Evolutionary conservation across 2,888 invertebrate genomes (phyloP).

Genomic region (Bhutanitis thaidina): DNA sequence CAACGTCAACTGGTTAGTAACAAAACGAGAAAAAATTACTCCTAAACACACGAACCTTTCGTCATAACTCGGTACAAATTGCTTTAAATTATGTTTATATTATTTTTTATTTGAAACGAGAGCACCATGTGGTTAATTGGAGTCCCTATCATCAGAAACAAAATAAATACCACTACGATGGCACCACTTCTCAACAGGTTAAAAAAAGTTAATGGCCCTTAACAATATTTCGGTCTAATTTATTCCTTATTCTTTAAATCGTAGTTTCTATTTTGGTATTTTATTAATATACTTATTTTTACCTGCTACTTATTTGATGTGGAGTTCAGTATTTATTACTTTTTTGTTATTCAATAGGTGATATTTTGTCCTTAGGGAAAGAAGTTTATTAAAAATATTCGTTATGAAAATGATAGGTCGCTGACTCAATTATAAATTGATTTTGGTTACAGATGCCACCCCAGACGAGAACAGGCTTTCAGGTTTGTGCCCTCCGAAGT

Average conservation of each 20-base stretch:
- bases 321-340: not conserved
- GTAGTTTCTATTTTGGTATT: conserved; percentile 9
- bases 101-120: conserved; percentile 62
- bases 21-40: conserved; percentile 42
- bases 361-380: conserved; percentile 4
- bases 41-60: conserved; percentile 28
- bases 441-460: too few relatives aligned
- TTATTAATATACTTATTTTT: not conserved
- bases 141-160: conserved; percentile 56
- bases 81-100: conserved; percentile 73
- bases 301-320: conserved; percentile 10
- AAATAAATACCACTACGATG: conserved; percentile 70
- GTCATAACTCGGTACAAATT: conserved; percentile 70
- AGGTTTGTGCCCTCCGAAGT: too few relatives aligned
- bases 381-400: not conserved
- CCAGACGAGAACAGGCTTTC: too few relatives aligned
- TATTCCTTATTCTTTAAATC: conserved; percentile 32
- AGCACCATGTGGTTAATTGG: conserved; percentile 76
- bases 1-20: too few relatives aligned
- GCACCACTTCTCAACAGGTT: conserved; percentile 42
- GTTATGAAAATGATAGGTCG: too few relatives aligned
- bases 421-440: too few relatives aligned
- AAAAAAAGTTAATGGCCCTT: conserved; percentile 56
- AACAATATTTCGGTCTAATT: conserved; percentile 49
- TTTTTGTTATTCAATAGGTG: conserved; percentile 7